Base-by-base conservation (phyloP, 2,113 vertebrate species). In the Sakesphorus luctuosus region DNA sequence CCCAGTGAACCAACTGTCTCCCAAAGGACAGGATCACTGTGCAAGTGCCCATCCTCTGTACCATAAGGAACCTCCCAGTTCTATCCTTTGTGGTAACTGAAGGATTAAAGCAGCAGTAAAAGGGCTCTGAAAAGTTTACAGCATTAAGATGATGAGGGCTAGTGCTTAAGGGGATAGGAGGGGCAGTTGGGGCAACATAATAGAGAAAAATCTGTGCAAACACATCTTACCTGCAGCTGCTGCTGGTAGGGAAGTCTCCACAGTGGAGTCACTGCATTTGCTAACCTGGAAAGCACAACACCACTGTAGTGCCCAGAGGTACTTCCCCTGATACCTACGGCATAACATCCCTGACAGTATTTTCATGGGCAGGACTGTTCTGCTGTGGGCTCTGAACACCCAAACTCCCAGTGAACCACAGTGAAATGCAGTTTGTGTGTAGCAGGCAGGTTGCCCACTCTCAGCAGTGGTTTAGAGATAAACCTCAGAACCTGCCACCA, bases 191-290 rank as follows among this genome's bases (percentile, higher is more conserved):
- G 69, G 44, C 28, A 91, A 69, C 11, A 59, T 1, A 2, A 74
- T 47, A 77, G 25, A 94, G 43, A 28, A 36, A 62, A 88, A 7
- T 52, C 69, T 72, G 49, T 5, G 4, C 44, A 62, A 73, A 33
- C 52, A 36, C 40, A 50, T 80, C 94, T 73, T 84, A 98, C 96
- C 96, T 97, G 96, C 38, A 99, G 98, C 93, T 99, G 98, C 40
- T 99, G 97, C 26, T 98, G 97, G 94, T 98, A 99, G 69, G 94
- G 97, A 50, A 98, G 92, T 90, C 98, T 98, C 98, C 98, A 99
- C n/a, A 99, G 95, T 23, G 98, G 98, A 6, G 97, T 99, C 50
- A 97, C 98, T 13, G 38, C 95, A 24, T 98, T 96, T 6, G 98
- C 97, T 78, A 99, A 62, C 92, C 98, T 98, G 89, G 21, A 94